phyloP scores from a whole-genome alignment of 2,113 vertebrate species.

The Emydocephalus ijimae region DNA sequence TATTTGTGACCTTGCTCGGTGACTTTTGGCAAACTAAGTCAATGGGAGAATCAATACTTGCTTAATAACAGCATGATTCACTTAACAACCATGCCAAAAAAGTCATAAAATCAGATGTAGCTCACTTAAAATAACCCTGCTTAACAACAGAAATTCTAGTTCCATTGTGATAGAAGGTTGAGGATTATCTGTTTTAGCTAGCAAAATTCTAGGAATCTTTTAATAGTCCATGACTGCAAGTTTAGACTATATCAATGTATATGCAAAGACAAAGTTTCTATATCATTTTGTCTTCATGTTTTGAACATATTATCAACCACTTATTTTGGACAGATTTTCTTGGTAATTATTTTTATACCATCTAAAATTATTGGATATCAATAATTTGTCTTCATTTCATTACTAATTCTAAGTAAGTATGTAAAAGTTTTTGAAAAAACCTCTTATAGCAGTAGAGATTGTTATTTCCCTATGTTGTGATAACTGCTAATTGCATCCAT shows the following conservation, averaged over 20 bases:
- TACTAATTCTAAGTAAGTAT: not conserved
- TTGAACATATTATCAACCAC: not conserved
- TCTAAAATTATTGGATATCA: not conserved
- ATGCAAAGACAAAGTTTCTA: not conserved
- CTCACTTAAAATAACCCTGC: not conserved
- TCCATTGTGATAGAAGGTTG: not conserved
- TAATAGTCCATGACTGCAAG: not conserved
- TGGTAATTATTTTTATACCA: not conserved
- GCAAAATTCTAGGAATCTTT: not conserved
- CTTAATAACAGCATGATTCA: not conserved
- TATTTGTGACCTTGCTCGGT: not conserved
- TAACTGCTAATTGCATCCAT: not conserved
- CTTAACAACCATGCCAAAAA: not conserved
- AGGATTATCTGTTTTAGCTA: not conserved
- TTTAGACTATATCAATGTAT: not conserved
- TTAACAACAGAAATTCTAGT: not conserved
- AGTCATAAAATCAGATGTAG: not conserved
- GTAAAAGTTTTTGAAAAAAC: not conserved
- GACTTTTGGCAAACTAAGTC: not conserved
- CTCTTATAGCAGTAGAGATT: too few species aligned
- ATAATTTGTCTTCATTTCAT: not conserved
- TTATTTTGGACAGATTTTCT: not conserved
- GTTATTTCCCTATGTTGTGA: not conserved
- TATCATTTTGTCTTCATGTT: not conserved
- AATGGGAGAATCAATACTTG: not conserved